A percentile compares a stretch with the other conserved stretches of the same genome.
phyloP scores from a whole-genome alignment of 2,113 vertebrate genomes.

The Eurystomus gularis region DNA sequence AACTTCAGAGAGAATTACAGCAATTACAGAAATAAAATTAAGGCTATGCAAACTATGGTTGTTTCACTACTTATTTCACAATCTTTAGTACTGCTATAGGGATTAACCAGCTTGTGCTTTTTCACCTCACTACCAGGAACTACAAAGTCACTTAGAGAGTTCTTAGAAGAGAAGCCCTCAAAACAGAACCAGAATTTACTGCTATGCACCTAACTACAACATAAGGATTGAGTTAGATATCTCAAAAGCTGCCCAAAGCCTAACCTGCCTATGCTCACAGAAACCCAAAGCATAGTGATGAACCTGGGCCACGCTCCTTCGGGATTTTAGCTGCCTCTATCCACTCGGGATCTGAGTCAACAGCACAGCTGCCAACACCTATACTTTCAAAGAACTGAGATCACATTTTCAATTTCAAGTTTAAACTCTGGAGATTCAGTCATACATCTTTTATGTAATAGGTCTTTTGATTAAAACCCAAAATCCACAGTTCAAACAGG shows the following conservation, averaged over 20 bases:
- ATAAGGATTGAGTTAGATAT: neutral
- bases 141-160: neutral
- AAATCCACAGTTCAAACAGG: neutral
- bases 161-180: neutral
- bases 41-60: neutral
- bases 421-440: neutral
- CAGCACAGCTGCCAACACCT: neutral
- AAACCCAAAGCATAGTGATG: neutral
- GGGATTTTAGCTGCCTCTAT: neutral
- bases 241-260: neutral
- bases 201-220: neutral
- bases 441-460: neutral
- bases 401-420: neutral
- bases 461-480: neutral
- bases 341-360: neutral
- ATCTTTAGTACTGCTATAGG: neutral
- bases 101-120: neutral
- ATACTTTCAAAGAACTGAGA: neutral
- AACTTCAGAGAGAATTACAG: neutral
- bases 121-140: neutral
- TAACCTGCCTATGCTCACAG: neutral
- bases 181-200: neutral
- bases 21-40: conserved; percentile 11
- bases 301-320: neutral
- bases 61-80: neutral